phyloP scores from a whole-genome alignment of 2,888 invertebrate genomes.

The Lordiphosa fenestrarum region DNA sequence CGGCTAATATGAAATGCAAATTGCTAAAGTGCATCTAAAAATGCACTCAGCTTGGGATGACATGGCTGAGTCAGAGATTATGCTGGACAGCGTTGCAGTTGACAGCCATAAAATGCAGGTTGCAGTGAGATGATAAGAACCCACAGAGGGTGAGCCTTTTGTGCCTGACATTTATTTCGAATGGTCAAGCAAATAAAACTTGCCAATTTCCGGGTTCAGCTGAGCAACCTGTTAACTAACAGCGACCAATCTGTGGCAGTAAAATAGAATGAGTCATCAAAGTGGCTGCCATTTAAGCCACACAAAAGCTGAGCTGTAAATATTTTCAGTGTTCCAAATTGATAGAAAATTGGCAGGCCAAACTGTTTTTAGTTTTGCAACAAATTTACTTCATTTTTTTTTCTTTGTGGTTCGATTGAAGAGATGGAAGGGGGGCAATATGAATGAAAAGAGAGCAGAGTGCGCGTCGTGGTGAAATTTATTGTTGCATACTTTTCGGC shows the following conservation, averaged over 20 bases:
- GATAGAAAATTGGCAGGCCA: constrained; percentile 69
- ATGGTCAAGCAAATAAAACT: constrained; percentile 28
- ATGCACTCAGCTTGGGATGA: constrained; percentile 47
- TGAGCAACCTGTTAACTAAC: constrained; percentile 47
- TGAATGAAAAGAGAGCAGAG: constrained; percentile 33
- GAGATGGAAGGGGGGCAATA: constrained; percentile 16
- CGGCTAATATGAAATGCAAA: constrained; percentile 39
- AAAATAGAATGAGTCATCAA: constrained; percentile 41
- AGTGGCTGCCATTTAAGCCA: constrained; percentile 37
- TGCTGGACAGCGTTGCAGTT: constrained; percentile 44
- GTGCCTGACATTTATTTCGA: constrained; percentile 27
- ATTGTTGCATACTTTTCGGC: constrained; percentile 74
- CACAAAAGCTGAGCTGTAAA: constrained; percentile 55
- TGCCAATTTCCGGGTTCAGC: constrained; percentile 37
- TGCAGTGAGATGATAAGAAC: constrained; percentile 29
- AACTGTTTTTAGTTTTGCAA: constrained; percentile 60
- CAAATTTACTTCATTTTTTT: constrained; percentile 32
- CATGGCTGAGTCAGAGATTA: constrained; percentile 19
- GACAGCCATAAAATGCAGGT: constrained; percentile 72
- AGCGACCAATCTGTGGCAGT: constrained; percentile 23
- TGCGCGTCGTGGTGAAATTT: constrained; percentile 52
- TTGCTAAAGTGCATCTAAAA: constrained; percentile 49
- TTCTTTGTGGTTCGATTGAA: constrained; percentile 3
- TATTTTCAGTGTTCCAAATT: constrained; percentile 43
- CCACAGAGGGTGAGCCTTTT: not conserved